These are phyloP conservation scores for Ellobius talpinus DNA, from an alignment of 2,113 vertebrate genomes.

Conservation along the genomic window DNA sequence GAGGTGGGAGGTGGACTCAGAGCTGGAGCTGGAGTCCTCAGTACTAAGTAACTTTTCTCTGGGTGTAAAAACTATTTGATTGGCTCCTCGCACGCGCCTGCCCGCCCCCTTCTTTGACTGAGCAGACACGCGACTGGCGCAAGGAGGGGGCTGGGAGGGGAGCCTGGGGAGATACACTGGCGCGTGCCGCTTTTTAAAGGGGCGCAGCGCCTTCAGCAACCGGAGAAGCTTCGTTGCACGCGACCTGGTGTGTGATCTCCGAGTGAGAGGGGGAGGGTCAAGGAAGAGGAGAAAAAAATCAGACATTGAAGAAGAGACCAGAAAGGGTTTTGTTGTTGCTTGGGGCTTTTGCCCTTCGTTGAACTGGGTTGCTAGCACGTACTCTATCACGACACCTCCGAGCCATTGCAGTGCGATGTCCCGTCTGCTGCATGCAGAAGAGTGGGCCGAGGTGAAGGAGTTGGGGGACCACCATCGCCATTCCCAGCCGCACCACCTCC, in stretches of 20 bases:
- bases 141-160: constrained; percentile 90
- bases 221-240: constrained; percentile 92
- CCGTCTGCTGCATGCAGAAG: constrained; percentile 79
- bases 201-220: constrained; percentile 91
- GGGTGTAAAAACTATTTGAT: constrained; percentile 84
- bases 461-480: constrained; percentile 76
- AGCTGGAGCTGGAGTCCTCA: fast-evolving
- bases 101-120: constrained; percentile 90
- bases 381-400: constrained; percentile 17
- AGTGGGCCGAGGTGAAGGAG: constrained; percentile 80
- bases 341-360: background rate
- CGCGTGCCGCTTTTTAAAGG: constrained; percentile 98
- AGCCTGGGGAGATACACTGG: constrained; percentile 83
- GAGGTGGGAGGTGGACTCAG: fast-evolving
- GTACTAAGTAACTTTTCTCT: constrained; percentile 17
- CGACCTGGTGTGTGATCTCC: constrained; percentile 86
- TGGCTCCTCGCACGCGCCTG: constrained; percentile 94
- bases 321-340: background rate
- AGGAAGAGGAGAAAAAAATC: constrained; percentile 1
- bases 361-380: constrained; percentile 10
- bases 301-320: constrained; percentile 41
- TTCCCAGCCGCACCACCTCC: constrained; percentile 66
- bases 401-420: constrained; percentile 71
- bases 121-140: constrained; percentile 94
- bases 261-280: constrained; percentile 79